Evolutionary conservation across 2,888 invertebrate species (phyloP).

Genomic region (Branchellion lobata): DNA sequence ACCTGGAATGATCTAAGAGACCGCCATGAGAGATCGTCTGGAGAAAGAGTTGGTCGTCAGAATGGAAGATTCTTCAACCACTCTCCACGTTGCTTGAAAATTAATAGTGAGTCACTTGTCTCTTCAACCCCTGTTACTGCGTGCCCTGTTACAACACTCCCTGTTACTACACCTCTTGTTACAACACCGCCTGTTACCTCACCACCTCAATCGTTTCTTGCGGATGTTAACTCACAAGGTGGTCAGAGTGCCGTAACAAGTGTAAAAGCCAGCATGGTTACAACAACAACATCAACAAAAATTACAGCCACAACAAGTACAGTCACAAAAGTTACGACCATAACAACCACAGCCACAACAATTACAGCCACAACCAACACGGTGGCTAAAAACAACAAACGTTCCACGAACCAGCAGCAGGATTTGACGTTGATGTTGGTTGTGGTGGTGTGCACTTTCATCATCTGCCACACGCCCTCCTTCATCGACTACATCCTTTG

Average conservation of each 20-base stretch:
- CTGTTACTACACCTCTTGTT: no score
- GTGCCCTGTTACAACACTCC: no score
- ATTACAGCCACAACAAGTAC: background rate
- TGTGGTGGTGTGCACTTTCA: slow-evolving; percentile 53
- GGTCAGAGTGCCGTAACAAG: background rate
- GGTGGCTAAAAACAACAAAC: background rate
- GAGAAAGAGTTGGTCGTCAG: background rate
- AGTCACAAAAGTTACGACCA: no score
- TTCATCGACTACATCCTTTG: slow-evolving; percentile 53
- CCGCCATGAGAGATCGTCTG: background rate
- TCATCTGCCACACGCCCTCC: slow-evolving; percentile 53
- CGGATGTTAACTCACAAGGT: background rate
- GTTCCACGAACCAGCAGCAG: slow-evolving; percentile 40
- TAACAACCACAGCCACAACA: no score
- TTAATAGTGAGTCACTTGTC: no score
- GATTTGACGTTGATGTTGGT: slow-evolving; percentile 53
- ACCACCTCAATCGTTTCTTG: no score
- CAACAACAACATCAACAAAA: no score
- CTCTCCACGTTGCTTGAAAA: no score
- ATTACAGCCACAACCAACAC: no score
- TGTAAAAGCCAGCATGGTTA: no score
- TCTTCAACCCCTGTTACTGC: no score
- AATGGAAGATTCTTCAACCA: background rate
- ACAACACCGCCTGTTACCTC: no score
- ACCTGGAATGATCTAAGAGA: background rate